Percentiles rank a stretch among this genome's conserved stretches.
Conservation (phyloP, 2,888 invertebrate species). For the Celastrina argiolus region DNA sequence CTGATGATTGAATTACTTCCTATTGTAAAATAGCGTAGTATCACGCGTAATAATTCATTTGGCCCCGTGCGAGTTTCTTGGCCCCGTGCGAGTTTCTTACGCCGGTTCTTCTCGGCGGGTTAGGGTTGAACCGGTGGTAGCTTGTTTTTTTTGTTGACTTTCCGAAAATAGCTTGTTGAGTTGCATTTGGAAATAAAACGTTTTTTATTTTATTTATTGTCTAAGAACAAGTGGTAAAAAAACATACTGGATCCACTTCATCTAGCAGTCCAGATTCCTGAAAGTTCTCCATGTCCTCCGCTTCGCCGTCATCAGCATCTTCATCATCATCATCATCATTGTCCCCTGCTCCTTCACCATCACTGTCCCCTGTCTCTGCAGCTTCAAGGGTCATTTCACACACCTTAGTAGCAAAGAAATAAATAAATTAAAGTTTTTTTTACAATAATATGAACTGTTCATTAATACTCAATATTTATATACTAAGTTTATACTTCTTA, state of each 20-base stretch:
- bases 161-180: no score
- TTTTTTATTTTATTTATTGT: no score
- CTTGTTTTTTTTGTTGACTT: no score
- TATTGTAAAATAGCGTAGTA: no score
- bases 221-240: neutral
- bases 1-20: no score
- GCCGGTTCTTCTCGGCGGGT: no score
- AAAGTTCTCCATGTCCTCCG: slow-evolving; percentile 98
- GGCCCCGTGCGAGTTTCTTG: no score
- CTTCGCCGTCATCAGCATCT: slow-evolving; percentile 89
- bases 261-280: slow-evolving; percentile 97
- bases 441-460: neutral
- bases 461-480: neutral
- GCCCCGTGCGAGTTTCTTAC: no score
- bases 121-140: no score
- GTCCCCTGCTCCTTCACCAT: slow-evolving; percentile 59
- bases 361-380: slow-evolving; percentile 67
- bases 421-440: neutral
- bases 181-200: no score
- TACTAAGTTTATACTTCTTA: neutral
- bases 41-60: no score
- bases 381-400: slow-evolving; percentile 93
- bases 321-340: slow-evolving; percentile 83
- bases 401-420: slow-evolving; percentile 41
- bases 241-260: slow-evolving; percentile 87